Evolutionary conservation across 2,113 vertebrate genomes (phyloP).

Genomic region (Dinomys branickii): DNA sequence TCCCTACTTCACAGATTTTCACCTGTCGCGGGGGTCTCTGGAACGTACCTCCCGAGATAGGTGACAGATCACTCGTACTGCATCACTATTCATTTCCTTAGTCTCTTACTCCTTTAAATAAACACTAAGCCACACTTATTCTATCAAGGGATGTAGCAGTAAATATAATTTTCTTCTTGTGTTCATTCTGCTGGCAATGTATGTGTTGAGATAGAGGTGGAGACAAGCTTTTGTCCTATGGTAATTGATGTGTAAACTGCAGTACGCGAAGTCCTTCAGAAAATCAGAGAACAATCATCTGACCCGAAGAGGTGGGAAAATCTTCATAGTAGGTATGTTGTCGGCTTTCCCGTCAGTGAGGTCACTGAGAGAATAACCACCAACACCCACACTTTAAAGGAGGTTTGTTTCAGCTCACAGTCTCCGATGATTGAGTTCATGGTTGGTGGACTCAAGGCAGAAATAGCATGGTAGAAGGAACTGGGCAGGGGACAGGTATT

Average conservation of each 20-base stretch:
- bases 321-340: not conserved
- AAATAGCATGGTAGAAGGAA: not conserved
- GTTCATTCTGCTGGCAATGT: not conserved
- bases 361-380: not conserved
- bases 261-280: not conserved
- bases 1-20: no score
- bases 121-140: not conserved
- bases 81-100: not conserved
- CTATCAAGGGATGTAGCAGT: not conserved
- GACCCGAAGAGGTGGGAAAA: not conserved
- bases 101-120: conserved; percentile 18
- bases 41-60: no score
- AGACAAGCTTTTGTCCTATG: conserved; percentile 20
- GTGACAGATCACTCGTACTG: not conserved
- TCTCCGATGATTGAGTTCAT: not conserved
- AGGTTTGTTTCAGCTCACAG: not conserved
- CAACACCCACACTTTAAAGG: not conserved
- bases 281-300: not conserved
- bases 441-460: not conserved
- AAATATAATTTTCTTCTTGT: conserved; percentile 31
- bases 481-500: not conserved
- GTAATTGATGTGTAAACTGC: conserved; percentile 14
- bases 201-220: not conserved
- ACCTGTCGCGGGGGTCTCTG: no score
- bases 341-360: not conserved